A percentile compares a stretch with the other conserved stretches of the same genome.
These are phyloP conservation scores for Mayetiola destructor DNA, from an alignment of 2,888 invertebrate species.

Conservation along the genomic window DNA sequence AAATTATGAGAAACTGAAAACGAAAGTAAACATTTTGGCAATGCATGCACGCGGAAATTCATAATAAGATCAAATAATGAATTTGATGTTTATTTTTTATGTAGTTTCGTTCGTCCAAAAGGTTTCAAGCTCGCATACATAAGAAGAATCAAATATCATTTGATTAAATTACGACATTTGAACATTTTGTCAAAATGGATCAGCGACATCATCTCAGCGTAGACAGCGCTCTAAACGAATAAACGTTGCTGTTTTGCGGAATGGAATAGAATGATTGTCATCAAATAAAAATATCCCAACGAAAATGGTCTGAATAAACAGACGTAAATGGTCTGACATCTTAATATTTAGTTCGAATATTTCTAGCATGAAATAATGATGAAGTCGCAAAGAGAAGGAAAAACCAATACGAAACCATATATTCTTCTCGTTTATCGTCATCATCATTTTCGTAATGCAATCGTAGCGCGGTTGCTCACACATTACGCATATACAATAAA, in stretches of 20 bases:
- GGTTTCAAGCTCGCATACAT: no score
- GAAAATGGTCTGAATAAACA: constrained; percentile 5
- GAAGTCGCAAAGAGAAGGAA: neutral
- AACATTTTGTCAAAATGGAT: constrained; percentile 1
- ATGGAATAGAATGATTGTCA: neutral
- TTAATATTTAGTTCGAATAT: constrained; percentile 7
- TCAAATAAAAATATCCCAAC: neutral
- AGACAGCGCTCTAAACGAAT: neutral
- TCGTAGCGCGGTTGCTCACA: neutral
- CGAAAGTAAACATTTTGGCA: no score
- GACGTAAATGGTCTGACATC: constrained; percentile 6
- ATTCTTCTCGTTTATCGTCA: neutral
- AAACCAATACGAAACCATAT: neutral
- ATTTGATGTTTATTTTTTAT: neutral
- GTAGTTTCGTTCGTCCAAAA: no score
- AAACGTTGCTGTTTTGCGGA: no score
- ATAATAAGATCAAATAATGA: constrained; percentile 9
- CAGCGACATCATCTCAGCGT: neutral
- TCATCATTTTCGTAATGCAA: neutral
- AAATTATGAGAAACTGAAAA: no score
- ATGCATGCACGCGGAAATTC: neutral
- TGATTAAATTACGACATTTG: constrained; percentile 3
- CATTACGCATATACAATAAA: neutral
- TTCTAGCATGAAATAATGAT: constrained; percentile 10
- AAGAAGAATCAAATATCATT: neutral